A percentile compares a stretch with the other conserved stretches of the same genome.
Conservation (phyloP, 2,113 vertebrate species). For the Eidolon helvum region DNA sequence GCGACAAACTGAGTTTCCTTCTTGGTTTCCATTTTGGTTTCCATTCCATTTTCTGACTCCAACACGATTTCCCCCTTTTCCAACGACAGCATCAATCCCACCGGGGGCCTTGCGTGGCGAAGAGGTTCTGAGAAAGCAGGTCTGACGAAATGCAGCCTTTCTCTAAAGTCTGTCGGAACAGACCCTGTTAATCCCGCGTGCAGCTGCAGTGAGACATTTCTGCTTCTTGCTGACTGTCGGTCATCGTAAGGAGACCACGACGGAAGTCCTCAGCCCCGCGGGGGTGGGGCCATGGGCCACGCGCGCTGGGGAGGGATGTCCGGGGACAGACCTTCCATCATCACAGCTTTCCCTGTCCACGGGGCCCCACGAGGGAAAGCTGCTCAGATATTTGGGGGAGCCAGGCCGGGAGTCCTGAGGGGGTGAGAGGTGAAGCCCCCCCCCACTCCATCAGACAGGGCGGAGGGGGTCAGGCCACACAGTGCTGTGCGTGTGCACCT, state of each 20-base stretch:
- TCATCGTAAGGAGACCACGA: not conserved
- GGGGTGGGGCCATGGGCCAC: rapidly evolving
- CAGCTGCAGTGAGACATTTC: not conserved
- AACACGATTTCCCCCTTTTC: not conserved
- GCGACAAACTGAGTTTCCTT: not conserved
- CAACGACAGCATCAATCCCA: not conserved
- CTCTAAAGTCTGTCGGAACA: not conserved
- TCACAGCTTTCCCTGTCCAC: rapidly evolving
- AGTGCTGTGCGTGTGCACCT: not conserved
- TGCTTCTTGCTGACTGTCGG: not conserved
- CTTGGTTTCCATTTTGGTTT: not conserved
- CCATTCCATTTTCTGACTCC: not conserved
- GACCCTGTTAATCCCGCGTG: not conserved
- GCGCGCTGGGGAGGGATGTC: rapidly evolving
- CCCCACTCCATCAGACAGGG: not conserved
- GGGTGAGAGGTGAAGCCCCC: not conserved
- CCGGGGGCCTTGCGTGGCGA: not conserved
- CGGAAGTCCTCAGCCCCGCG: rapidly evolving
- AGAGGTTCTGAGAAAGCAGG: not conserved
- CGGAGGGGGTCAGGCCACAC: rapidly evolving
- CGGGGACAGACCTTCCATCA: not conserved
- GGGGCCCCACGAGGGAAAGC: not conserved
- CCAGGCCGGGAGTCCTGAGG: not conserved
- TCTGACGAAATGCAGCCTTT: not conserved
- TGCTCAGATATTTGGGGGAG: not conserved